Evolutionary conservation across 2,888 invertebrate genomes (phyloP), one percentile per base, ranked within the genome.

Genomic region (Diachrysia chrysitis): DNA sequence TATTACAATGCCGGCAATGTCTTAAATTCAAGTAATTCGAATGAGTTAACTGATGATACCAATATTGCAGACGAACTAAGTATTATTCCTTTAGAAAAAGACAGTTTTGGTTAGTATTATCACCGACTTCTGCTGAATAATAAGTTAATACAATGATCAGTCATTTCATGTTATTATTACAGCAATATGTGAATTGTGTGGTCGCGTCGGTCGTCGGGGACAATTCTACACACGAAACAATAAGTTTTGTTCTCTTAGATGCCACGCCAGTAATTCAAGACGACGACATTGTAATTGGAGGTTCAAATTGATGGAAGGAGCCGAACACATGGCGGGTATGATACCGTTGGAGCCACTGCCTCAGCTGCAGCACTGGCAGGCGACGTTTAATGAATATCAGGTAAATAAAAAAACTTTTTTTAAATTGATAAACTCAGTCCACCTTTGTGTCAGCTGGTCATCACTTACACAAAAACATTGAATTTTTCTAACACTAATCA

Each of bases 61-160:
- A 85, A 90, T 82, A 86, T 89, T 73, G 87, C 89, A 35, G 95
- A 95, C 70, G 98, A 98, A 95, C 96, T 98, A 71, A 97, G 98
- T 76, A 97, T 98, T 86, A 97, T 98, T 93, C 98, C 98, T 63
- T 97, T 98, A 87, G 97, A 97, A 91, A 98, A 97, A 93, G 98
- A 98, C 92, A 98, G 98, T 92, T 98, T 98, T 95, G 98, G 98
- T 98, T 95, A 96, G 96, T 85, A 63, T 1, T 25, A 32, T 4
- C 23, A 56, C 55, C 6, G 29, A 57, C 23, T 59, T 63, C 16
- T 59, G 16, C 23, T 6, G 63, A 55, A 57, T 51, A 19, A 57
- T 19, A 59, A 58, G 48, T 58, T 19, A 16, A 21, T 65, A 5
- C 19, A 19, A 16, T 55, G 37, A 65, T 70, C 51, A 59, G 57